A percentile compares a stretch with the other conserved stretches of the same genome.
phyloP scores from a whole-genome alignment of 2,888 invertebrate genomes.

The Cephus rjabovi region DNA sequence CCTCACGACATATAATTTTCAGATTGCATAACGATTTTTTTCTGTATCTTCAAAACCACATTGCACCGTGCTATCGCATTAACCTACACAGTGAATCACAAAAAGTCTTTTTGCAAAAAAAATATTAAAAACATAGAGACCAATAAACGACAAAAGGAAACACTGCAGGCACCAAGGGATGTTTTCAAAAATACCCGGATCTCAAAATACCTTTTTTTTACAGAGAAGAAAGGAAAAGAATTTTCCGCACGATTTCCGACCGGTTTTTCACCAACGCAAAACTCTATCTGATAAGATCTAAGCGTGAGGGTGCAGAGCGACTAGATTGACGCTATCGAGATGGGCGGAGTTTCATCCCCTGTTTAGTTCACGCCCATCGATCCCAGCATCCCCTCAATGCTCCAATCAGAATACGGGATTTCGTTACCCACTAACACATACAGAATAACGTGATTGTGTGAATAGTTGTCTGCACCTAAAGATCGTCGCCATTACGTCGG shows the following conservation, averaged over 20 bases:
- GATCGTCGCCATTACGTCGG: conserved; percentile 32
- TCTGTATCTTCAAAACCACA: not conserved
- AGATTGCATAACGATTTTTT: not conserved
- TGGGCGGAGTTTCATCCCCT: conserved; percentile 13
- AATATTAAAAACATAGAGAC: not conserved
- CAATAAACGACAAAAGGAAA: not conserved
- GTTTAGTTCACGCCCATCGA: conserved; percentile 7
- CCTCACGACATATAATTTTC: not conserved
- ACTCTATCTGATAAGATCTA: conserved; percentile 20
- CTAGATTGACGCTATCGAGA: conserved; percentile 4
- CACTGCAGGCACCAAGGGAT: not conserved
- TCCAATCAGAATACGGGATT: conserved; percentile 12
- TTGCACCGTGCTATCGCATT: not conserved
- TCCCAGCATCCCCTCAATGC: conserved; percentile 14
- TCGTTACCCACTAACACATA: conserved; percentile 1
- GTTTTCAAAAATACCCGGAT: not conserved
- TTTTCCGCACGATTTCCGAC: not conserved
- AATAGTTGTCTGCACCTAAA: conserved; percentile 7
- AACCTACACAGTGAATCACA: not conserved
- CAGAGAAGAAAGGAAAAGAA: not conserved
- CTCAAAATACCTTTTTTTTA: not conserved
- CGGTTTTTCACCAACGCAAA: conserved; percentile 4
- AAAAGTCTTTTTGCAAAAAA: not conserved
- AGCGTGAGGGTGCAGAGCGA: not conserved
- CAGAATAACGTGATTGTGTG: not conserved